A percentile compares a stretch with the other conserved stretches of the same genome.
Conservation (phyloP, 2,797 vertebrate species). For the Rhinoraja longicauda region DNA sequence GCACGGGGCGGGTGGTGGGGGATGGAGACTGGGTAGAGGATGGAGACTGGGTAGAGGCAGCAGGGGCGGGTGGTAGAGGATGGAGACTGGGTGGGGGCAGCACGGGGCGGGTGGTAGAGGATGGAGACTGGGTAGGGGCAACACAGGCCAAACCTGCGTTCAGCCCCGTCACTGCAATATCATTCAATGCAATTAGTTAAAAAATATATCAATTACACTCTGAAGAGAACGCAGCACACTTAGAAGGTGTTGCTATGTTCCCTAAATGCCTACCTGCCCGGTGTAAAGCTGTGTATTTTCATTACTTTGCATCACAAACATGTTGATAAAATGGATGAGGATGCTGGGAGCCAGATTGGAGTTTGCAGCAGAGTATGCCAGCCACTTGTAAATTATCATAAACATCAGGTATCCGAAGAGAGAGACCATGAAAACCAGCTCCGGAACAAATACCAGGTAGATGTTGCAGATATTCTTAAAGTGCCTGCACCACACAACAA, state of each 20-base stretch:
- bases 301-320: slow-evolving; percentile 78
- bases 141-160: no score
- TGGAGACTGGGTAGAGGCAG: no score
- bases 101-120: no score
- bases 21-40: no score
- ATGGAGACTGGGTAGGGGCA: no score
- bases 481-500: slow-evolving; percentile 61
- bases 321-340: slow-evolving; percentile 91
- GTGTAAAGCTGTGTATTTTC: slow-evolving; percentile 59
- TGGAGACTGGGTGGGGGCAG: no score
- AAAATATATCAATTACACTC: not conserved
- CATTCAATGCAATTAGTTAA: no score
- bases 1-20: no score
- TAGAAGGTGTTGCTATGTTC: not conserved
- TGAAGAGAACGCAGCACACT: not conserved
- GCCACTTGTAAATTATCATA: slow-evolving; percentile 91
- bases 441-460: slow-evolving; percentile 83
- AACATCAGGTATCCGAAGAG: slow-evolving; percentile 93
- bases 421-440: slow-evolving; percentile 84
- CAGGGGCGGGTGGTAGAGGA: no score
- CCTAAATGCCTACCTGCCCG: slow-evolving; percentile 69
- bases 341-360: slow-evolving; percentile 82
- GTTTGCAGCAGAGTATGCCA: slow-evolving; percentile 66
- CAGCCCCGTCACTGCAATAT: no score
- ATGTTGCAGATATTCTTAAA: slow-evolving; percentile 80